phyloP scores from a whole-genome alignment of 2,113 vertebrate species.

The Apodemus sylvaticus region DNA sequence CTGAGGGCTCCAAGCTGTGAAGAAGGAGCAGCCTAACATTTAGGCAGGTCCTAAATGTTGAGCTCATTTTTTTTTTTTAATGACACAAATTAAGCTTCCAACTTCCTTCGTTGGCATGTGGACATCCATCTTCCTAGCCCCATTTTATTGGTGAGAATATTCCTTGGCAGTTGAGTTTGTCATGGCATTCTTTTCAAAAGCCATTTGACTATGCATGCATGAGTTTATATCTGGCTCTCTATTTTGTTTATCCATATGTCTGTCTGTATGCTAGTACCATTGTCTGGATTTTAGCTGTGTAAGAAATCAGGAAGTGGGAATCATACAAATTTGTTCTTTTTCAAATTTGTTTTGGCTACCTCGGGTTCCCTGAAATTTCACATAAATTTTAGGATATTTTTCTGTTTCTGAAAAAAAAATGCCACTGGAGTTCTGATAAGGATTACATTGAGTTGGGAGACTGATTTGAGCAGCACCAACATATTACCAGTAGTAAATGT shows the following conservation, averaged over 20 bases:
- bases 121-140: neutral
- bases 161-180: neutral
- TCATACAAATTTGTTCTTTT: constrained; percentile 8
- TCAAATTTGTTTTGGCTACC: constrained; percentile 30
- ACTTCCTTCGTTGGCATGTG: neutral
- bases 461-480: neutral
- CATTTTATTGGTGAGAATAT: neutral
- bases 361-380: neutral
- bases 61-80: neutral
- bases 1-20: neutral
- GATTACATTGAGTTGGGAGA: neutral
- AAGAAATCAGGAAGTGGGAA: constrained; percentile 20
- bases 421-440: neutral
- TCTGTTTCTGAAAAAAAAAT: constrained; percentile 44
- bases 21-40: neutral
- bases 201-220: neutral
- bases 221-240: constrained; percentile 35
- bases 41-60: neutral
- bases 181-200: neutral
- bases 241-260: neutral
- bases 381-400: constrained; percentile 17
- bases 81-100: neutral
- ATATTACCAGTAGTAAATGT: constrained; percentile 36
- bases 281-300: constrained; percentile 41
- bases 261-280: constrained; percentile 26